Conservation (phyloP, 92 coral and sea anemone genomes). For the Diadumene lineata region DNA sequence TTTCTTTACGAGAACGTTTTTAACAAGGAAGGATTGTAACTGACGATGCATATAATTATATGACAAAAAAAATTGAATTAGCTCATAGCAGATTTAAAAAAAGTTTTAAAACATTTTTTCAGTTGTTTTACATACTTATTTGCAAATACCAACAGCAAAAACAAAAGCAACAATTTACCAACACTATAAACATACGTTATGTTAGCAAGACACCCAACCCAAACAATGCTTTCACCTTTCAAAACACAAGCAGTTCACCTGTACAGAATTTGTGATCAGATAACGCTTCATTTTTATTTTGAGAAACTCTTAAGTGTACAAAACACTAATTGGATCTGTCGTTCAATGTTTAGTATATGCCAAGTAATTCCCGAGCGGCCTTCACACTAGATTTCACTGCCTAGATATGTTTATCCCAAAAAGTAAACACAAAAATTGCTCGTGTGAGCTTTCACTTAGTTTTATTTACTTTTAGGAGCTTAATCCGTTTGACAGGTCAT, state of each 20-base stretch:
- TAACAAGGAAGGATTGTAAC: no score
- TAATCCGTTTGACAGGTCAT: conserved; percentile 4
- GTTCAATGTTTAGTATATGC: not conserved
- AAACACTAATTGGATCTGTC: conserved; percentile 9
- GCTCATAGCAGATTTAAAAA: no score
- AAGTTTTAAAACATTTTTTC: not conserved
- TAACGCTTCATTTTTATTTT: not conserved
- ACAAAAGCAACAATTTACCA: not conserved
- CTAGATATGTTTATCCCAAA: conserved; percentile 12
- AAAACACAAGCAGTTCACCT: not conserved
- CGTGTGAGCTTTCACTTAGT: conserved; percentile 20
- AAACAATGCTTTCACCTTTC: not conserved
- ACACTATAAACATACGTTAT: not conserved
- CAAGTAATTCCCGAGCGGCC: conserved; percentile 1
- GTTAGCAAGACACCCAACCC: not conserved
- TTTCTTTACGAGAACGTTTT: no score
- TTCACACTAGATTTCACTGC: conserved; percentile 11
- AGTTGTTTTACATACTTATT: not conserved
- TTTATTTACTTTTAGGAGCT: not conserved
- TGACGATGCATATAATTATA: no score
- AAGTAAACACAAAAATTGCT: conserved; percentile 11
- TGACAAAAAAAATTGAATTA: no score
- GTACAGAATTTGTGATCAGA: not conserved
- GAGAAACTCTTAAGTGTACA: not conserved
- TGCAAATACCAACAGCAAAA: not conserved